phyloP scores from a whole-genome alignment of 92 coral and sea anemone genomes.

The Palythoa heliodiscus region DNA sequence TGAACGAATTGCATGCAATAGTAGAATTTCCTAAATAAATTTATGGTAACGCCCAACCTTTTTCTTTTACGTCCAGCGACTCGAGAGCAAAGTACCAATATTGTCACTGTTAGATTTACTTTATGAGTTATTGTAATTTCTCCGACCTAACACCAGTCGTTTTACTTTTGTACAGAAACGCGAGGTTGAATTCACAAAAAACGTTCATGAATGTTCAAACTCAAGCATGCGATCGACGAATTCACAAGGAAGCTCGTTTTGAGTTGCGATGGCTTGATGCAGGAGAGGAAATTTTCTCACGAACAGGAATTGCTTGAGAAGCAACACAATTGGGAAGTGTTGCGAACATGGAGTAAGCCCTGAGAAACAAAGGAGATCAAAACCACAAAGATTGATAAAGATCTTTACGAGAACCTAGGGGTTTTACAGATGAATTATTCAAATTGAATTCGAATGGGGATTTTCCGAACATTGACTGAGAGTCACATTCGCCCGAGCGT shows the following conservation, averaged over 20 bases:
- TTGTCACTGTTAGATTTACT: background rate
- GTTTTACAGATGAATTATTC: slow-evolving; percentile 37
- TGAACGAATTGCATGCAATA: background rate
- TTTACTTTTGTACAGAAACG: slow-evolving; percentile 41
- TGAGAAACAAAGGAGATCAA: slow-evolving; percentile 23
- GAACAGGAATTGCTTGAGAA: background rate
- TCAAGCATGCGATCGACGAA: slow-evolving; percentile 22
- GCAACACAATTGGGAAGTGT: slow-evolving; percentile 32
- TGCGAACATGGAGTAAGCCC: slow-evolving; percentile 16
- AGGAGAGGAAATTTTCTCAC: slow-evolving; percentile 13
- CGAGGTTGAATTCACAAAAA: slow-evolving; percentile 40
- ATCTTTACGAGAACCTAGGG: slow-evolving; percentile 35
- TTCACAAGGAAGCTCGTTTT: slow-evolving; percentile 24
- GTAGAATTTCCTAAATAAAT: background rate
- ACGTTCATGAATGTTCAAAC: slow-evolving; percentile 28
- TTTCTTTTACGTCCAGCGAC: background rate
- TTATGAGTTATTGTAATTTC: background rate
- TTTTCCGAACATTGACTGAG: slow-evolving; percentile 19
- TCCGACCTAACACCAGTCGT: slow-evolving; percentile 12
- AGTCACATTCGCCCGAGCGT: slow-evolving; percentile 2
- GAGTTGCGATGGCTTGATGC: background rate
- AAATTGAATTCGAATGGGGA: slow-evolving; percentile 41
- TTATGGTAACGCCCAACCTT: slow-evolving; percentile 29
- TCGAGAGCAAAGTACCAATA: background rate
- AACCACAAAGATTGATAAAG: slow-evolving; percentile 43